These are phyloP conservation scores for Lasiurus borealis DNA, from an alignment of 2,113 vertebrate genomes.

Conservation along the genomic window DNA sequence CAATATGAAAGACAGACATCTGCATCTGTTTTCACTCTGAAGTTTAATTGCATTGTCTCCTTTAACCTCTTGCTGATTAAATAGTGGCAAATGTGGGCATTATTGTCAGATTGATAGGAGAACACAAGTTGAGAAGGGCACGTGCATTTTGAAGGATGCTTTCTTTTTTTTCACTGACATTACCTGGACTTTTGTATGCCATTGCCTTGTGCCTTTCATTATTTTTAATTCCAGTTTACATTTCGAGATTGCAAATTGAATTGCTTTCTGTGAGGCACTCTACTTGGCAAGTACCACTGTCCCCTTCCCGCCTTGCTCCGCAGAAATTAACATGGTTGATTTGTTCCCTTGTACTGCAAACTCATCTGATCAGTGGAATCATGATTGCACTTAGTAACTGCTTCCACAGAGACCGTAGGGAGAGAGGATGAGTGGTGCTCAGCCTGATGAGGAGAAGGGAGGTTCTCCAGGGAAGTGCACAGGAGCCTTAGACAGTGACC, in stretches of 20 bases:
- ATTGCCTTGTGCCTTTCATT: slow-evolving; percentile 53
- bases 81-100: slow-evolving; percentile 10
- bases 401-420: slow-evolving; percentile 14
- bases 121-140: background rate
- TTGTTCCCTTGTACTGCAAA: slow-evolving; percentile 50
- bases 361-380: slow-evolving; percentile 42
- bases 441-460: background rate
- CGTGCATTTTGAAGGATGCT: background rate
- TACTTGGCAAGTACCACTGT: slow-evolving; percentile 36
- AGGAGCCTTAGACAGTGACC: background rate
- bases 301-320: background rate
- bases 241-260: slow-evolving; percentile 76
- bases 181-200: slow-evolving; percentile 51
- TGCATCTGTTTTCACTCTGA: background rate
- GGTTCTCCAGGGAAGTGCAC: background rate
- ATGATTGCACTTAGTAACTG: background rate
- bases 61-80: slow-evolving; percentile 53
- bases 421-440: slow-evolving; percentile 6
- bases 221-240: slow-evolving; percentile 73
- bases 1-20: background rate
- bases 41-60: slow-evolving; percentile 40
- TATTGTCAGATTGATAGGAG: background rate
- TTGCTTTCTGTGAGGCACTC: slow-evolving; percentile 65
- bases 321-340: slow-evolving; percentile 62
- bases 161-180: background rate